A percentile compares a stretch with the other conserved stretches of the same genome.
Conservation (phyloP, 1,140 invertebrate species). For the Acromyrmex echinatior region DNA sequence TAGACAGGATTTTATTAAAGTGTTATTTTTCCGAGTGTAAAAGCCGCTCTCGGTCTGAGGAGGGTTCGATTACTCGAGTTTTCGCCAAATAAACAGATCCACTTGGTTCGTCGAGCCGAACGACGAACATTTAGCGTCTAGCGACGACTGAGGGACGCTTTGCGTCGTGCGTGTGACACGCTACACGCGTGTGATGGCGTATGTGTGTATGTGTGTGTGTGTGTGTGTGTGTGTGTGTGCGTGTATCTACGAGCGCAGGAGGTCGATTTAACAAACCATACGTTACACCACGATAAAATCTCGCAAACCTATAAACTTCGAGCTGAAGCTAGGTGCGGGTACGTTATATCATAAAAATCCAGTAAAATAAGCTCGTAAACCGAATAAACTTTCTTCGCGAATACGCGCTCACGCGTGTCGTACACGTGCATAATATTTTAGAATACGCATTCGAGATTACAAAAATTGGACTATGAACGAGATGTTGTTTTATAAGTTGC, state of each 20-base stretch:
- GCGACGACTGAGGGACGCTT: conserved; percentile 64
- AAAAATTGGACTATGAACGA: conserved; percentile 3
- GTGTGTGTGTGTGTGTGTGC: conserved; percentile 23
- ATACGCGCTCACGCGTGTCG: conserved; percentile 45
- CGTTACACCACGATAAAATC: conserved; percentile 86
- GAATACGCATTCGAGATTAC: conserved; percentile 28
- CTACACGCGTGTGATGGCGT: too few species aligned
- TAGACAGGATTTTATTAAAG: conserved; percentile 17
- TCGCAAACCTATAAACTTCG: conserved; percentile 85
- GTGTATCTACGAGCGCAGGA: conserved; percentile 53
- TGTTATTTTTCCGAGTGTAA: background rate
- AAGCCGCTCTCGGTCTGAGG: conserved; percentile 35
- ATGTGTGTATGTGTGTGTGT: background rate
- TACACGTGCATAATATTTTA: conserved; percentile 24
- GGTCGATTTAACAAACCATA: conserved; percentile 87
- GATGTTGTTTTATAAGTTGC: background rate
- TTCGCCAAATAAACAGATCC: conserved; percentile 64
- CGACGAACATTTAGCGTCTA: conserved; percentile 23
- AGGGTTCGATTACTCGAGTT: conserved; percentile 43
- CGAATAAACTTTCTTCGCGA: conserved; percentile 57
- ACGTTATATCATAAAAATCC: conserved; percentile 87
- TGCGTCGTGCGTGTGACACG: conserved; percentile 37
- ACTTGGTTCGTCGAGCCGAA: conserved; percentile 45
- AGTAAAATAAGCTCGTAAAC: conserved; percentile 87
- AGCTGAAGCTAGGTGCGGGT: conserved; percentile 79